Base-by-base conservation (phyloP, 2,113 vertebrate genomes). In the Drymodes brunneopygia region DNA sequence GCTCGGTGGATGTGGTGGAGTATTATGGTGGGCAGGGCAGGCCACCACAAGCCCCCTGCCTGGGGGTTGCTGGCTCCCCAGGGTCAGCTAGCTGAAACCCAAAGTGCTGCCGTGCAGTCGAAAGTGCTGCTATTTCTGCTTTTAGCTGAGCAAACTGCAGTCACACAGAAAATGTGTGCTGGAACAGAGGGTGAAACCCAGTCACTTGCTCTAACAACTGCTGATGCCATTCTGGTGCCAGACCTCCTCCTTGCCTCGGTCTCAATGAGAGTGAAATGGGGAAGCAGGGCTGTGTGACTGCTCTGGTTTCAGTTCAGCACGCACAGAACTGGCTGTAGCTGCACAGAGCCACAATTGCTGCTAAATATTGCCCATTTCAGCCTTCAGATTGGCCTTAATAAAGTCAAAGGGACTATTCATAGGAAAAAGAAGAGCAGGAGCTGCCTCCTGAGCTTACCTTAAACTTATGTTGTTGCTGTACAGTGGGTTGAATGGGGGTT, bases 61-160 rank as follows among this genome's bases (percentile, higher is more conserved):
- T 3, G 2, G 40, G 56, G 42, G 28, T 3, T 4, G 3, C 54
- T 3, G 3, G 44, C 58, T 82, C 77, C 75, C 73, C 0, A 0
- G 71, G 65, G 35, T 62, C 29, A 38, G 54, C 6, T 74, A 38
- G 89, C 81, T 51, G 88, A 66, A 82, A 70, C 38, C 61, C 2
- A 0, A 80, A 80, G 44, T 36, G 81, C 62, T 45, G 79, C 75
- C 0, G 0, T 2, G 0, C 6, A 5, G 38, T 33, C 8, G 12
- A 33, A 90, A 93, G 65, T 51, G 54, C 42, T 93, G 82, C 78
- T 74, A 51, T 94, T 93, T 78, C 87, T 91, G 67, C 60, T 94
- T 88, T 82, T 65, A 90, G 87, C 86, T 69, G 50, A 75, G 88
- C 70, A 69, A 84, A 86, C 57, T 19, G 47, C 74, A 94, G 85